Evolutionary conservation across 2,797 vertebrate species (phyloP), one percentile per base, ranked within the genome.

Genomic region (Aplochiton taeniatus): DNA sequence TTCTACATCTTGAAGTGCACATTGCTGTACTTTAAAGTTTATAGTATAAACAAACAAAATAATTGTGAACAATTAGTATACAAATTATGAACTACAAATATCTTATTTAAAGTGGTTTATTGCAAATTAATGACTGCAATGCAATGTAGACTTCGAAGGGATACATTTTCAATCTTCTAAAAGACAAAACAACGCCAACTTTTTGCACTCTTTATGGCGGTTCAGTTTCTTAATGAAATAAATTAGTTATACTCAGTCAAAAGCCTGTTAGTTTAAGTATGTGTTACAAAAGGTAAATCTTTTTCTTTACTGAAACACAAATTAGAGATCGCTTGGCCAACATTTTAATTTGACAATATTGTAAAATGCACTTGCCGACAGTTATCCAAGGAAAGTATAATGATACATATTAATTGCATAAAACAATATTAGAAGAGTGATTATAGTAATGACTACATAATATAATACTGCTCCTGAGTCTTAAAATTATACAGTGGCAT

Each of bases 381-480:
- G 31, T 31, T 31, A 2, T 31, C 31, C 31, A 31, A 31, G 31
- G 31, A 31, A 2, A 31, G 31, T 6, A 31, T 31, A 31, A 31
- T 31, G 31, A 31, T 31, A n/a, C n/a, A n/a, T n/a, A n/a, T 31
- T 31, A 6, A 3, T 31, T 31, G 31, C 31, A 6, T 31, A 3
- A 31, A 31, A 31, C 31, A 31, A 31, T 31, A 31, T 31, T 31
- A 31, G 31, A 31, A 31, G 31, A 31, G 31, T 2, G 31, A 31
- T 31, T 70, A 69, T 79, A 69, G 49, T 44, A 72, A 68, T 63
- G 20, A 72, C 68, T 68, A 75, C 58, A 77, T 63, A 62, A 63
- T 61, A 78, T 78, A 74, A 77, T 20, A 70, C 76, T 81, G 75
- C 88, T 91, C 91, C 92, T 92, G 90, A 93, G 90, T 87, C 84